A percentile compares a stretch with the other conserved stretches of the same genome.
Evolutionary conservation across 1,140 invertebrate species (phyloP).

Genomic region (Meloidogyne floridensis): DNA sequence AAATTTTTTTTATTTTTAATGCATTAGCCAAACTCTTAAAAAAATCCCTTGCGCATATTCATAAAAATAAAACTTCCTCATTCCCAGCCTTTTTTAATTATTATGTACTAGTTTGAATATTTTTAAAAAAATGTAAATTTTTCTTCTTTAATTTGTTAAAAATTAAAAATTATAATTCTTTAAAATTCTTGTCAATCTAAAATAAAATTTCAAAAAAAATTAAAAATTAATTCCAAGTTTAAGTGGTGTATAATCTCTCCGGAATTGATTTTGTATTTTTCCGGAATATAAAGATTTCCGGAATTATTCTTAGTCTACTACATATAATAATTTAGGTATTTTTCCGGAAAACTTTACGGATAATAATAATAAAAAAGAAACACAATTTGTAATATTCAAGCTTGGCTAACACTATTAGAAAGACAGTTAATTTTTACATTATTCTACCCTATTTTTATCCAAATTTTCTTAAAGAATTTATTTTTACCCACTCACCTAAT

Average conservation of each 20-base stretch:
- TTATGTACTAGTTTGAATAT: background rate
- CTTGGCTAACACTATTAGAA: no score
- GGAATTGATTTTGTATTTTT: background rate
- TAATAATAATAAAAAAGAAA: no score
- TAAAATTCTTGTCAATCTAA: background rate
- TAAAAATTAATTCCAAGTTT: background rate
- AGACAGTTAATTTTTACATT: no score
- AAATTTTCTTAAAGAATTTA: background rate
- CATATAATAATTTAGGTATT: background rate
- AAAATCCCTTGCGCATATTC: background rate
- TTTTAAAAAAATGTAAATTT: background rate
- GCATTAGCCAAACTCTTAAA: background rate
- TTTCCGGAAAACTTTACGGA: no score
- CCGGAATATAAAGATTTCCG: background rate
- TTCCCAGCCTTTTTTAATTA: background rate
- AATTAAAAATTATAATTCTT: background rate
- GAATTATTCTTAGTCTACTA: background rate
- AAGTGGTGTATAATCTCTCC: background rate
- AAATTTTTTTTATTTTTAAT: background rate
- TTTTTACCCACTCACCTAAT: background rate
- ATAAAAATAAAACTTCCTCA: background rate
- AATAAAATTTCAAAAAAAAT: background rate
- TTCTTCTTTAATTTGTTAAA: no score
- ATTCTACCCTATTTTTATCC: no score
- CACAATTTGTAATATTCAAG: no score